A percentile compares a stretch with the other conserved stretches of the same genome.
Conservation (phyloP, 2,888 invertebrate species). For the Congeria kusceri region DNA sequence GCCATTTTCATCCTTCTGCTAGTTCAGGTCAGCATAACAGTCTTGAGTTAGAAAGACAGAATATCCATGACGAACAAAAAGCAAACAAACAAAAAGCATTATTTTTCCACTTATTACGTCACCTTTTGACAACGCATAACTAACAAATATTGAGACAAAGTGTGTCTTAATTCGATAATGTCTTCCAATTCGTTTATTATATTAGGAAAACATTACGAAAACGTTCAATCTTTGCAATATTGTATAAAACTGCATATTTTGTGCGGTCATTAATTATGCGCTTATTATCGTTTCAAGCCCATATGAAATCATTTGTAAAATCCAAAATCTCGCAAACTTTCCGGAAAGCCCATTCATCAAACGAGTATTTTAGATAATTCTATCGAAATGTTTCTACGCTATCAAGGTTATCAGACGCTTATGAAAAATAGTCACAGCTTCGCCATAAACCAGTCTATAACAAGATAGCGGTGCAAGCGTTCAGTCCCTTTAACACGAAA, state of each 20-base stretch:
- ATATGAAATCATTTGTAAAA: conserved; percentile 66
- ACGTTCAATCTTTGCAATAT: too few species aligned
- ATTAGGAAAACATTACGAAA: too few species aligned
- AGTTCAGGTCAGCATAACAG: too few species aligned
- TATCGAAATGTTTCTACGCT: conserved; percentile 62
- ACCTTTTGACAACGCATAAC: too few species aligned
- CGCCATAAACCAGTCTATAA: conserved; percentile 60
- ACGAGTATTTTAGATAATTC: conserved; percentile 51
- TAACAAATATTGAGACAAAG: too few species aligned
- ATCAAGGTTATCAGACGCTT: conserved; percentile 58
- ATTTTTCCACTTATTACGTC: too few species aligned
- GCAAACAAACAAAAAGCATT: too few species aligned
- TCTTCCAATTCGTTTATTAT: too few species aligned
- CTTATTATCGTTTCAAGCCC: conserved; percentile 51
- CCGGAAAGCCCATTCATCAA: conserved; percentile 54
- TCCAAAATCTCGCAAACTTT: conserved; percentile 43
- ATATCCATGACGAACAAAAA: too few species aligned
- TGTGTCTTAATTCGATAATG: too few species aligned
- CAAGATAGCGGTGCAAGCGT: conserved; percentile 58
- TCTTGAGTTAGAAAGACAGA: too few species aligned
- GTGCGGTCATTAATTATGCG: conserved; percentile 44
- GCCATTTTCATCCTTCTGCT: too few species aligned
- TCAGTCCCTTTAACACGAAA: conserved; percentile 52
- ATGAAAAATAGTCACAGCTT: conserved; percentile 69
- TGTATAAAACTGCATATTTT: conserved; percentile 20